Percentiles rank a stretch among this genome's conserved stretches.
Conservation (phyloP, 2,888 invertebrate species). For the Mongoloraphidia duomilia region DNA sequence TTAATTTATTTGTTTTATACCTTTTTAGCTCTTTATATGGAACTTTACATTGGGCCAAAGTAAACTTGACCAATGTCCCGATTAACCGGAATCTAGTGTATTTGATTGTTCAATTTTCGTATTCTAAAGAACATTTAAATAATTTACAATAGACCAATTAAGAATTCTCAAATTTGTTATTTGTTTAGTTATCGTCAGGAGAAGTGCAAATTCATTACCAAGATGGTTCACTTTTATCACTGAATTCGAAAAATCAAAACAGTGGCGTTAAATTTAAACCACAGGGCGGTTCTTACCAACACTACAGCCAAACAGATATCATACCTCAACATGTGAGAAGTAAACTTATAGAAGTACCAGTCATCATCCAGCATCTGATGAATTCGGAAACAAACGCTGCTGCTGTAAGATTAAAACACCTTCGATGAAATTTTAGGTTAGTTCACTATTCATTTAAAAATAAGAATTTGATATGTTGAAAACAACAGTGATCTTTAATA, state of each 20-base stretch:
- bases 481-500: too few species aligned
- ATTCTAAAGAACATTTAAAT: not conserved
- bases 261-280: not conserved
- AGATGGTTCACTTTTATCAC: constrained; percentile 3
- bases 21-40: too few species aligned
- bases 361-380: constrained; percentile 4
- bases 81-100: not conserved
- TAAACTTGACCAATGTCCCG: too few species aligned
- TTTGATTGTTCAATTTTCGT: not conserved
- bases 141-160: not conserved
- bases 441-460: not conserved
- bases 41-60: too few species aligned
- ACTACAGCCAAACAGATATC: not conserved
- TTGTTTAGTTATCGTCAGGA: constrained; percentile 3
- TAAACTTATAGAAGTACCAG: constrained; percentile 3
- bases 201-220: constrained; percentile 6
- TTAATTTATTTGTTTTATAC: too few species aligned
- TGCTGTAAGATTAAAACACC: too few species aligned
- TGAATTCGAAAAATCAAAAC: constrained; percentile 1
- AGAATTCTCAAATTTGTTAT: not conserved
- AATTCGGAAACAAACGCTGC: not conserved
- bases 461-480: not conserved
- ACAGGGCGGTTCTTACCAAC: not conserved
- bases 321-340: constrained; percentile 2
- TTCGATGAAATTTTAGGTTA: not conserved